Evolutionary conservation across 1,140 invertebrate species (phyloP).

Genomic region (Vanessa tameamea): DNA sequence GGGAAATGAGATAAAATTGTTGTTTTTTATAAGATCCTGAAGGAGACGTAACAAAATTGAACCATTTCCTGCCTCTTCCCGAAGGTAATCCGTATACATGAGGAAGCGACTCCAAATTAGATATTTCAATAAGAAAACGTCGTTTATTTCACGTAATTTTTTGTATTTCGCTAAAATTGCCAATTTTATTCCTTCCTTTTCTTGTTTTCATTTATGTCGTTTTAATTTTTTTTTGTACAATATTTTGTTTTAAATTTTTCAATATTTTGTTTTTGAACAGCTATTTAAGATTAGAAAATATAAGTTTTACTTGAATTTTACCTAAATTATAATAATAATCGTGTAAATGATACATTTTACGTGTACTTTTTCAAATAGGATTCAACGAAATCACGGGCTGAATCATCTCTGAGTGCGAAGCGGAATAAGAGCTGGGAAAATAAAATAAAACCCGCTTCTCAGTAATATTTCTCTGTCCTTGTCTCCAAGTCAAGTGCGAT

Average conservation of each 20-base stretch:
- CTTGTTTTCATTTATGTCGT: constrained; percentile 4
- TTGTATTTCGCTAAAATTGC: constrained; percentile 13
- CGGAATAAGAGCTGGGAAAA: too few species aligned
- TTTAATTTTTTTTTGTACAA: background rate
- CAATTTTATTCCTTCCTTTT: constrained; percentile 1
- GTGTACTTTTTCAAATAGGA: too few species aligned
- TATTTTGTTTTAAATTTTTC: background rate
- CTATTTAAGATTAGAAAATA: too few species aligned
- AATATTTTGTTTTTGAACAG: background rate
- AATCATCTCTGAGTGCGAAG: too few species aligned
- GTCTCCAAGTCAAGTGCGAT: too few species aligned
- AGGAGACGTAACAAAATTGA: constrained; percentile 1
- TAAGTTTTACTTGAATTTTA: too few species aligned
- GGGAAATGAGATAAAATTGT: background rate
- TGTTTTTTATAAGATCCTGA: background rate
- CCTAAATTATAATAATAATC: too few species aligned
- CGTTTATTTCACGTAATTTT: constrained; percentile 14
- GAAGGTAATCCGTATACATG: constrained; percentile 9
- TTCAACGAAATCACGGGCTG: too few species aligned
- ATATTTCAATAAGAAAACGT: constrained; percentile 18
- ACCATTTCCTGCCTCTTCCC: background rate
- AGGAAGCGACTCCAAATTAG: constrained; percentile 13
- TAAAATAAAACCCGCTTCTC: too few species aligned
- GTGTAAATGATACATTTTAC: too few species aligned
- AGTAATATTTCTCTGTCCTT: too few species aligned